Evolutionary conservation across 1,140 invertebrate genomes (phyloP), one percentile per base, ranked within the genome.

Genomic region (Macrotrachela quadricornifera): DNA sequence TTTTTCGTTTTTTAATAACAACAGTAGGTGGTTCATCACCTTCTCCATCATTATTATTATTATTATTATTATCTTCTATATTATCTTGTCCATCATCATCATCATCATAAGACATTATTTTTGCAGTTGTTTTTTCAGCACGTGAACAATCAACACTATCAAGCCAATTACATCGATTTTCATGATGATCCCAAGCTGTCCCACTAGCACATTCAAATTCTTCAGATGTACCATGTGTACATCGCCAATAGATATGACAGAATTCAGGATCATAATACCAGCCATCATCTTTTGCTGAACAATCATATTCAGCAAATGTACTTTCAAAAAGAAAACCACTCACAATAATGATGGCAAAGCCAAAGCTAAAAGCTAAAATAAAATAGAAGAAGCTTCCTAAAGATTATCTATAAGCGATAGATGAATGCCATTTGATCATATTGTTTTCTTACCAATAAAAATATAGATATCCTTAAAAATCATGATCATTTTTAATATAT

Each of bases 221-320:
- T 54, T 54, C 53, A 16, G 53, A 37, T 43, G 48, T 46, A n/a
- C 53, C 53, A 30, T 54, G 48, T 2, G 38, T 49, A 49, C 53
- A 54, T 13, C 53, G 53, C 53, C 53, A 54, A 18, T 54, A 54
- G 11, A 54, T 49, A 12, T 54, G 53, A 21, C 53, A 54, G 44
- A 54, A 54, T 21, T 49, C 46, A 13, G 46, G 44, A 43, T 54
- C 53, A 37, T 17, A 41, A 12, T 54, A 54, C 10, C 42, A 54
- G 17, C 53, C 53, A 46, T 54, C 53, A 42, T 49, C 41, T 50
- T 54, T 54, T 30, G 17, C 37, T n/a, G 48, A 39, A 50, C 53
- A 54, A 50, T 48, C 40, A 18, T 49, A 54, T 14, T 54, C 53
- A 21, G 6, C 53, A 13, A 18, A n/a, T n/a, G 45, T 40, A 6